A percentile compares a stretch with the other conserved stretches of the same genome.
Conservation (phyloP, 2,113 vertebrate species). For the Ophiodon elongatus region DNA sequence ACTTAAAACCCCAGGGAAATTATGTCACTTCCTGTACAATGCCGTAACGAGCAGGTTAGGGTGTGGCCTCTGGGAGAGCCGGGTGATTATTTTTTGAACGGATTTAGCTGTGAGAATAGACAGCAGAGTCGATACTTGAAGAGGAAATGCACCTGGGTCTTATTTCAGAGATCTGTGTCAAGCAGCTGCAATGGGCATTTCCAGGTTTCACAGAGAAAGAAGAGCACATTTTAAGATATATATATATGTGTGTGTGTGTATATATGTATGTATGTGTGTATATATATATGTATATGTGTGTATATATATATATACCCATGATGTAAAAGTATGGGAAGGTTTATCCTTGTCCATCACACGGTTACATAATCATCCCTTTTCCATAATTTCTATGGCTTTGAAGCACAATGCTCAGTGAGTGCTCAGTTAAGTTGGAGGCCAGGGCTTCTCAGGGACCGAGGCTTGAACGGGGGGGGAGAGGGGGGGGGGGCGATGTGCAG, state of each 20-base stretch:
- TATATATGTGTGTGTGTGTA: not conserved
- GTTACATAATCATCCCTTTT: slow-evolving; percentile 44
- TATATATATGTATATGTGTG: not conserved
- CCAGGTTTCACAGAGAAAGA: not conserved
- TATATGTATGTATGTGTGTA: not conserved
- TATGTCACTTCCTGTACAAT: slow-evolving; percentile 57
- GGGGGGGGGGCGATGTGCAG: not conserved
- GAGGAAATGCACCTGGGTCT: slow-evolving; percentile 52
- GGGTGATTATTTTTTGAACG: slow-evolving; percentile 39
- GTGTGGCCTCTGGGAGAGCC: slow-evolving; percentile 40
- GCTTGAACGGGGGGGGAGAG: slow-evolving; percentile 6
- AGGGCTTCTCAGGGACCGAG: slow-evolving; percentile 25
- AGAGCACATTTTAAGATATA: slow-evolving; percentile 2
- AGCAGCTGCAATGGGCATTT: slow-evolving; percentile 7
- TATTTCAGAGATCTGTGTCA: slow-evolving; percentile 50
- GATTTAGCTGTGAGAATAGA: not conserved
- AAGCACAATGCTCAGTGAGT: slow-evolving; percentile 61
- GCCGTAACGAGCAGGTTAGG: slow-evolving; percentile 40
- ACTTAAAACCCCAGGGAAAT: slow-evolving; percentile 53
- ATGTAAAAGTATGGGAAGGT: slow-evolving; percentile 10
- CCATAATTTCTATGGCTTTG: slow-evolving; percentile 44
- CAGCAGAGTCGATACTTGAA: not conserved
- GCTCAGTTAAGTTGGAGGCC: slow-evolving; percentile 55
- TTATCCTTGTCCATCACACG: slow-evolving; percentile 12
- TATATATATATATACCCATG: not conserved